These are phyloP conservation scores for Sigmodon hispidus DNA, from an alignment of 2,113 vertebrate species.

Conservation along the genomic window DNA sequence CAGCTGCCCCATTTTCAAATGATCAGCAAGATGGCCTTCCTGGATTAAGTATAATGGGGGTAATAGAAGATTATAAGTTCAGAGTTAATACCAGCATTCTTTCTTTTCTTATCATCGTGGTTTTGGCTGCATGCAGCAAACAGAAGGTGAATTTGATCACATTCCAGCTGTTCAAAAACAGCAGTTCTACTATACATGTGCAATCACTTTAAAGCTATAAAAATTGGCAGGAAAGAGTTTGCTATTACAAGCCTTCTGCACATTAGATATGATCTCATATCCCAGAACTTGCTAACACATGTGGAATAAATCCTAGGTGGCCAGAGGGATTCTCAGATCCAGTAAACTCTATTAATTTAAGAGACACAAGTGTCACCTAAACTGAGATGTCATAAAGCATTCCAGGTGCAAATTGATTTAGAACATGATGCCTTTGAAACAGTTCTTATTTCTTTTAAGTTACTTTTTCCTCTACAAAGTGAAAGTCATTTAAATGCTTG, in stretches of 20 bases:
- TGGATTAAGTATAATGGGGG: background rate
- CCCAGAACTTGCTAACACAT: constrained; percentile 74
- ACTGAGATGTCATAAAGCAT: constrained; percentile 66
- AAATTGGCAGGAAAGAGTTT: constrained; percentile 75
- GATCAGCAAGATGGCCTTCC: constrained; percentile 9
- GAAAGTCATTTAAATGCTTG: constrained; percentile 3
- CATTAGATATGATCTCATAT: constrained; percentile 71
- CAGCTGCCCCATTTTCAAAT: constrained; percentile 62
- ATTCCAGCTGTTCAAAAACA: constrained; percentile 75
- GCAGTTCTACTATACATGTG: constrained; percentile 73
- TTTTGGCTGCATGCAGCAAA: constrained; percentile 65
- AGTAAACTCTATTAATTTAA: constrained; percentile 68
- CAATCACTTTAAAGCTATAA: constrained; percentile 76
- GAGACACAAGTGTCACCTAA: constrained; percentile 56
- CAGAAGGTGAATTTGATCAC: constrained; percentile 77
- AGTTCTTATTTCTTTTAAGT: background rate
- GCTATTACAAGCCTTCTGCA: constrained; percentile 73
- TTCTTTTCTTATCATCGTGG: constrained; percentile 35
- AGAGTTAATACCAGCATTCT: constrained; percentile 21
- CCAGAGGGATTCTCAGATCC: constrained; percentile 66
- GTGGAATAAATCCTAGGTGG: constrained; percentile 72
- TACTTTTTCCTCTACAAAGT: background rate
- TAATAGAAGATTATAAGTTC: constrained; percentile 67
- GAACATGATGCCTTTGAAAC: constrained; percentile 52
- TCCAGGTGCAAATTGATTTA: constrained; percentile 57